Conservation (phyloP, 2,113 vertebrate species). For the Casuarius casuarius region DNA sequence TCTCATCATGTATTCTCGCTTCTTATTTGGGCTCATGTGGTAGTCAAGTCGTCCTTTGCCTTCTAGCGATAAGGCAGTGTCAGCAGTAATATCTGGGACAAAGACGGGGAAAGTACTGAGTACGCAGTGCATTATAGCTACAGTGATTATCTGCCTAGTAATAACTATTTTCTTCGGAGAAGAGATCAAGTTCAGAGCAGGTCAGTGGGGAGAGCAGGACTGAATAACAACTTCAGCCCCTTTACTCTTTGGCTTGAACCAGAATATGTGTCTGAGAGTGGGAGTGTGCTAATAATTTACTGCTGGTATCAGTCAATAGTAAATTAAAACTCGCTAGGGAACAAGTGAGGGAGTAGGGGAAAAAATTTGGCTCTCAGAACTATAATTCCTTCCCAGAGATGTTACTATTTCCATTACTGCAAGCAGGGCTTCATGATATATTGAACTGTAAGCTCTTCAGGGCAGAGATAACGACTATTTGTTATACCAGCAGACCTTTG, state of each 20-base stretch:
- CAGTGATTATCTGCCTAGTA: neutral
- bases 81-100: conserved; percentile 85
- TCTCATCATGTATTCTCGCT: conserved; percentile 86
- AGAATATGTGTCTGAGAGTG: conserved; percentile 40
- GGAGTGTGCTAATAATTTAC: conserved; percentile 65
- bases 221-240: neutral
- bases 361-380: conserved; percentile 52
- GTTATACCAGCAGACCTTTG: neutral
- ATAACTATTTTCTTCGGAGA: neutral
- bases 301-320: conserved; percentile 60
- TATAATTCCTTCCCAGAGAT: conserved; percentile 65
- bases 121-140: fast-evolving
- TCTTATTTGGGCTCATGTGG: conserved; percentile 85
- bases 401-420: conserved; percentile 69
- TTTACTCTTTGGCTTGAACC: conserved; percentile 13
- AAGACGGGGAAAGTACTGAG: neutral
- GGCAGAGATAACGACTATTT: conserved; percentile 64
- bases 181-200: conserved; percentile 32
- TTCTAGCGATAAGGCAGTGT: conserved; percentile 92
- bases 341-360: conserved; percentile 51
- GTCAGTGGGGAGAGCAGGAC: neutral
- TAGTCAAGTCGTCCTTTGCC: conserved; percentile 93
- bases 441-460: conserved; percentile 56
- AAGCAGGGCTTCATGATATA: conserved; percentile 56
- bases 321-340: conserved; percentile 63